Evolutionary conservation across 1,140 invertebrate genomes (phyloP).

Genomic region (Hyles vespertilio): DNA sequence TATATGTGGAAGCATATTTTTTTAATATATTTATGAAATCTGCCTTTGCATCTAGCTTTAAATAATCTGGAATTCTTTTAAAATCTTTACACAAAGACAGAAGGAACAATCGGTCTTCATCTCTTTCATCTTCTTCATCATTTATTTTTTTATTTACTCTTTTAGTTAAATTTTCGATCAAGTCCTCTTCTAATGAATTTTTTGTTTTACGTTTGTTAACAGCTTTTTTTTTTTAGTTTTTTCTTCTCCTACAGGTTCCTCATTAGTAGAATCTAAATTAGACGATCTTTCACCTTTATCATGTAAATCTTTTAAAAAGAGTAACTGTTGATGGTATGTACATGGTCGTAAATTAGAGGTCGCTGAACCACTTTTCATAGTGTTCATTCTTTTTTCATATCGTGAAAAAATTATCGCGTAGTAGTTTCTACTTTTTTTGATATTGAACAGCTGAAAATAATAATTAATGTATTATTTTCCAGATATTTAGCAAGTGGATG

Average conservation of each 20-base stretch:
- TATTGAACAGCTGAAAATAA: conserved; percentile 22
- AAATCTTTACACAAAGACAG: conserved; percentile 24
- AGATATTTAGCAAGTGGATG: conserved; percentile 42
- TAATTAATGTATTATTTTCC: conserved; percentile 25
- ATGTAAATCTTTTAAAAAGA: conserved; percentile 20
- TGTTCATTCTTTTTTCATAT: conserved; percentile 24
- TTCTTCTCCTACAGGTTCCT: conserved; percentile 18
- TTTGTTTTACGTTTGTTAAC: conserved; percentile 15
- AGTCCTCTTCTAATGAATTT: conserved; percentile 19
- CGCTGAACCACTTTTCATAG: conserved; percentile 27
- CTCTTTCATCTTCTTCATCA: conserved; percentile 19
- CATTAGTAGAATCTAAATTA: too few relatives aligned
- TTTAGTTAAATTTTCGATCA: conserved; percentile 28
- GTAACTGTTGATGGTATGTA: conserved; percentile 20
- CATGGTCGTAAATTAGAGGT: conserved; percentile 14
- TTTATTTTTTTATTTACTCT: conserved; percentile 22
- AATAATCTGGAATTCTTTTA: conserved; percentile 22
- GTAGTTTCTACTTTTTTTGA: conserved; percentile 28
- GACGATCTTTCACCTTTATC: conserved; percentile 13
- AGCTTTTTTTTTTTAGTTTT: conserved; percentile 19
- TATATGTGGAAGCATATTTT: conserved; percentile 22
- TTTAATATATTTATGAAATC: conserved; percentile 32
- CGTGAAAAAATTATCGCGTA: conserved; percentile 22
- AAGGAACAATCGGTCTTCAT: conserved; percentile 27
- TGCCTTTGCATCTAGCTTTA: conserved; percentile 23